Base-by-base conservation (phyloP, 2,113 vertebrate species). In the Dasyurus viverrinus region DNA sequence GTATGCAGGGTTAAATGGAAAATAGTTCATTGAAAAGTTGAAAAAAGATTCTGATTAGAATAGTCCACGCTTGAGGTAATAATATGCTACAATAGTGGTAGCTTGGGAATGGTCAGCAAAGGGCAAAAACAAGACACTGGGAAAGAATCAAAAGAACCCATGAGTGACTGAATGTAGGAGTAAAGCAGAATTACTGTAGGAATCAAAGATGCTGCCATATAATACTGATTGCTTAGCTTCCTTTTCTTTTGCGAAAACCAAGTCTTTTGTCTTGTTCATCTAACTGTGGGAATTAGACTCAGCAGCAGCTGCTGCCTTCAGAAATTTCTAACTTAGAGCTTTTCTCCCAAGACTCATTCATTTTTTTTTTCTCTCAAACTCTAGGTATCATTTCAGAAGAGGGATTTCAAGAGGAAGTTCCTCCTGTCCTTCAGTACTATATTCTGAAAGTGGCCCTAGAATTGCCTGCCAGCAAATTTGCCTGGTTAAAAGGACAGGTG, bases 401-500 rank as follows among this genome's bases (percentile, higher is more conserved):
- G 93, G 99, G 99, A 50, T 96, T 99, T 14, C 96, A 96, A 2
- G 97, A 99, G 11, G 99, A 99, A 95, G 98, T 99, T 3, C 99
- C 99, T 2, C 99, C 99, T 6, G 95, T 99, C 47, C 97, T 99
- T 89, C 99, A 99, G 98, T 98, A 99, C 96, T 99, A 99, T 90
- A 98, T 99, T 48, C 98, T 99, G 26, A 99, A 99, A 97, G 98
- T 99, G 97, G 99, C 99, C 8, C 98, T 99, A 92, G 99, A 99
- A 12, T 98, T 99, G 92, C 99, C 99, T 1, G 98, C 99, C 42
- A 99, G 98, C 98, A 99, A 99, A 97, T 99, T 99, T 98, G 97
- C 99, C 27, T 99, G 99, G 99, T 99, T 99, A 92, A 99, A 98
- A 94, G 96, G 99, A 46, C 99, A 99, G 99, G 99, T 99, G 94